Evolutionary conservation across 2,888 invertebrate species (phyloP).

Genomic region (Salpingus planirostris): DNA sequence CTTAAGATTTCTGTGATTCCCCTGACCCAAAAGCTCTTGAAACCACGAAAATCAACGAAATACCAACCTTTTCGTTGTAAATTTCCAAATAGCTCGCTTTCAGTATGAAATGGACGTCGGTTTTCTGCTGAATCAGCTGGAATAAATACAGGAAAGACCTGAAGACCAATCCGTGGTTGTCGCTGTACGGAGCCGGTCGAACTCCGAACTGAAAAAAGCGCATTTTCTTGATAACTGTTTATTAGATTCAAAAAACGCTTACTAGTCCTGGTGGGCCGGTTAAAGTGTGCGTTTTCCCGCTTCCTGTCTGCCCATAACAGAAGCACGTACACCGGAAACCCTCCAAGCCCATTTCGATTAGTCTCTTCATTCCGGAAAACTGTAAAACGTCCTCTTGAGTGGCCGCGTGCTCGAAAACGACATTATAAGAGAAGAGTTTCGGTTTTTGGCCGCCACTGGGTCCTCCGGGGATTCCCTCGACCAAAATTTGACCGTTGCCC

Average conservation of each 20-base stretch:
- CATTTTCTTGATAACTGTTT: neutral
- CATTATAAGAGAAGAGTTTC: slow-evolving; percentile 89
- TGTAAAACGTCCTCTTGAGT: slow-evolving; percentile 78
- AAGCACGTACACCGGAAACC: slow-evolving; percentile 92
- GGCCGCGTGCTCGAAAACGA: slow-evolving; percentile 88
- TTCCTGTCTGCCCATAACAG: slow-evolving; percentile 95
- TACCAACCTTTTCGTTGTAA: slow-evolving; percentile 87
- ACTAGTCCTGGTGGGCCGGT: slow-evolving; percentile 86
- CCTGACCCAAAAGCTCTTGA: no score
- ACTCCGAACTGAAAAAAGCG: slow-evolving; percentile 33
- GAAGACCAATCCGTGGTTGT: slow-evolving; percentile 80
- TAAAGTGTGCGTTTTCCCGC: slow-evolving; percentile 92
- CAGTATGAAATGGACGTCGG: slow-evolving; percentile 72
- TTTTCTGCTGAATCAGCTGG: slow-evolving; percentile 66
- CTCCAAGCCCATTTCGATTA: slow-evolving; percentile 90
- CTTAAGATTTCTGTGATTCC: no score
- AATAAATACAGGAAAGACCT: slow-evolving; percentile 86
- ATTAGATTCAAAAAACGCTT: slow-evolving; percentile 35
- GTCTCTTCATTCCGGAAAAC: slow-evolving; percentile 80
- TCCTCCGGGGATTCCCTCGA: slow-evolving; percentile 44
- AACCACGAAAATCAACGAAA: no score
- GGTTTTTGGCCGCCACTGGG: slow-evolving; percentile 57
- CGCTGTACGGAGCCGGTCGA: slow-evolving; percentile 44
- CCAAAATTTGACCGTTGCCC: slow-evolving; percentile 77
- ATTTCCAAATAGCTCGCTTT: slow-evolving; percentile 93